A percentile compares a stretch with the other conserved stretches of the same genome.
Evolutionary conservation across 1,140 invertebrate genomes (phyloP).

Genomic region (Drosophila athabasca): DNA sequence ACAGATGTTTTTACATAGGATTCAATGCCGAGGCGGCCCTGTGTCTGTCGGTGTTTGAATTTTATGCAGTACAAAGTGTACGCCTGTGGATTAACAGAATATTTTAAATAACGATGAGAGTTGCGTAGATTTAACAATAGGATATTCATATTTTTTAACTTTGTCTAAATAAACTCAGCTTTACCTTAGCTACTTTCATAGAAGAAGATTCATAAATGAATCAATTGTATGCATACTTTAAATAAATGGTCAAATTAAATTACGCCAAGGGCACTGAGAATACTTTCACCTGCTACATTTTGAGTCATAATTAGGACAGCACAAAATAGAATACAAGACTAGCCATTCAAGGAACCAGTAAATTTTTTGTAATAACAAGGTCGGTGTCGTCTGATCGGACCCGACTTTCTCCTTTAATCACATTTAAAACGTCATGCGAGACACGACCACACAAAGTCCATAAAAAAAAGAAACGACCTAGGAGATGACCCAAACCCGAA

Average conservation of each 20-base stretch:
- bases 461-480: slow-evolving; percentile 48
- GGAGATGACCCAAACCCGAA: slow-evolving; percentile 51
- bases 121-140: no score
- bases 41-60: slow-evolving; percentile 6
- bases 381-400: slow-evolving; percentile 35
- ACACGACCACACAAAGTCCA: slow-evolving; percentile 77
- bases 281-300: slow-evolving; percentile 47
- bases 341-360: slow-evolving; percentile 38
- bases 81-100: background rate
- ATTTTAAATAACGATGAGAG: background rate
- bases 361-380: slow-evolving; percentile 77
- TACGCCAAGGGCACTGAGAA: background rate
- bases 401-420: slow-evolving; percentile 66
- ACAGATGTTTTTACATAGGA: slow-evolving; percentile 4
- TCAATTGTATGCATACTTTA: no score
- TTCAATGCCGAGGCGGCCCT: background rate
- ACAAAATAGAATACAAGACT: slow-evolving; percentile 29
- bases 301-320: slow-evolving; percentile 44
- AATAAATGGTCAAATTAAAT: no score
- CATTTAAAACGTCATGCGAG: slow-evolving; percentile 67
- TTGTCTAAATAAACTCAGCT: no score
- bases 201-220: no score
- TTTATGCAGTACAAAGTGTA: background rate
- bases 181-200: no score
- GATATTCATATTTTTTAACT: no score